Conservation (phyloP, 2,113 vertebrate genomes). For the Physeter macrocephalus region DNA sequence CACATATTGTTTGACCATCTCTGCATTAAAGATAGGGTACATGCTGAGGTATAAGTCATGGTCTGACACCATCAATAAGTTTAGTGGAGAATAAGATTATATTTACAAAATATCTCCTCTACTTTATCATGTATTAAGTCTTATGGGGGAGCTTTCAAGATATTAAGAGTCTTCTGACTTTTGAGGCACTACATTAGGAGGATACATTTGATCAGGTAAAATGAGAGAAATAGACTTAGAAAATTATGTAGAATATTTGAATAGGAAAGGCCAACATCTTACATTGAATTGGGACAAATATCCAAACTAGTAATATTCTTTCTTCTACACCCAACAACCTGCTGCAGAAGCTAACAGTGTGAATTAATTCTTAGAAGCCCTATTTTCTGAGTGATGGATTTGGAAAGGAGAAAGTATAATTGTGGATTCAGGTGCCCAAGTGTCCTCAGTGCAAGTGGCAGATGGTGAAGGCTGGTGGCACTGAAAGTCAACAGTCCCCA, state of each 20-base stretch:
- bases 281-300: neutral
- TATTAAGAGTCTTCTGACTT: neutral
- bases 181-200: neutral
- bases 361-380: neutral
- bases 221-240: neutral
- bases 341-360: neutral
- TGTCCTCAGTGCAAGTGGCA: neutral
- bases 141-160: neutral
- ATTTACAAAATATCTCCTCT: neutral
- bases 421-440: no score
- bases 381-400: neutral
- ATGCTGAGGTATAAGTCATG: neutral
- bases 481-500: neutral
- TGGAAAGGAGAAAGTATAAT: neutral
- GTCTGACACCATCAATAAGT: neutral
- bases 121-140: neutral
- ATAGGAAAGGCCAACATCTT: neutral
- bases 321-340: neutral
- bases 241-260: neutral
- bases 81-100: neutral
- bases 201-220: neutral
- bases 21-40: neutral
- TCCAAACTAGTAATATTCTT: neutral
- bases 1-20: neutral
- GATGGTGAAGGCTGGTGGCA: neutral